Conservation (phyloP, 2,797 vertebrate species). For the Brotogeris chrysoptera region DNA sequence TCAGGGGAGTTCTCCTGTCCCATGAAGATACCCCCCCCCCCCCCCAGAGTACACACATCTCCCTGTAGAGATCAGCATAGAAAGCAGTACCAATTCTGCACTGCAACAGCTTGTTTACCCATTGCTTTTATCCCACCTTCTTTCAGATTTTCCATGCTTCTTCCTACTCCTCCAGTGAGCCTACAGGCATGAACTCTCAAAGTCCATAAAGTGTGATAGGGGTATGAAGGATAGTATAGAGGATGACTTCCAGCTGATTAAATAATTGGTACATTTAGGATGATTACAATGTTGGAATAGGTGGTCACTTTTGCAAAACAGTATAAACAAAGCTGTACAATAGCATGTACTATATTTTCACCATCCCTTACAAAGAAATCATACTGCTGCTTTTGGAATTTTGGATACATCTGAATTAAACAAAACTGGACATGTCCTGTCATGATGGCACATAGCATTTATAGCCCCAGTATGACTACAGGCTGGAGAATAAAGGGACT, state of each 20-base stretch:
- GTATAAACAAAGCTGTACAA: background rate
- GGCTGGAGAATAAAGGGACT: background rate
- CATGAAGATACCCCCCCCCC: accelerated
- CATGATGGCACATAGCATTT: background rate
- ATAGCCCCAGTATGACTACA: background rate
- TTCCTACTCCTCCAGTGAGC: background rate
- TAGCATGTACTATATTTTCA: background rate
- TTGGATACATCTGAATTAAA: background rate
- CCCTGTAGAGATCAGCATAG: background rate
- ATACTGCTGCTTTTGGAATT: background rate
- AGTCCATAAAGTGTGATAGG: background rate
- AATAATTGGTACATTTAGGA: background rate
- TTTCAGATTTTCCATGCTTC: background rate
- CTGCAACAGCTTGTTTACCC: background rate
- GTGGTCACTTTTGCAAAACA: background rate
- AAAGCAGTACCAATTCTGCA: background rate
- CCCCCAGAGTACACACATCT: background rate
- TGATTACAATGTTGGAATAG: background rate
- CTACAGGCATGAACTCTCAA: background rate
- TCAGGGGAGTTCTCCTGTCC: background rate
- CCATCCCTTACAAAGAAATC: background rate
- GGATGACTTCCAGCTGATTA: background rate
- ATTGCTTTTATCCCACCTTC: background rate
- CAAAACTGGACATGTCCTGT: background rate
- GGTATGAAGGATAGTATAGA: background rate